phyloP scores from a whole-genome alignment of 2,888 invertebrate genomes.

The Tridacna gigas region DNA sequence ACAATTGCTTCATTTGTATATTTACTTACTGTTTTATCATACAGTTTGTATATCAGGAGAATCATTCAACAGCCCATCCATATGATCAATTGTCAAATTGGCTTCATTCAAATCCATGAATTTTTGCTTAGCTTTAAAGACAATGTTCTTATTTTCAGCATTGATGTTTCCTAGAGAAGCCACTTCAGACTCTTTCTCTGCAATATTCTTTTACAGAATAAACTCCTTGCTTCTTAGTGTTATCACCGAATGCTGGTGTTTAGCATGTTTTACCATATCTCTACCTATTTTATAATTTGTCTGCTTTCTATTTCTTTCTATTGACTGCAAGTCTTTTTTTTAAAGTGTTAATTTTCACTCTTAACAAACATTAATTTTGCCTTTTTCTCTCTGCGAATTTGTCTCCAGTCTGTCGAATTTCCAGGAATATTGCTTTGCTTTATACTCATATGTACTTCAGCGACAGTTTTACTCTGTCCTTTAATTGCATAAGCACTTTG shows the following conservation, averaged over 20 bases:
- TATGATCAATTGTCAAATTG: slow-evolving; percentile 21
- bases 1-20: slow-evolving; percentile 28
- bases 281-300: slow-evolving; percentile 19
- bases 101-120: slow-evolving; percentile 34
- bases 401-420: slow-evolving; percentile 25
- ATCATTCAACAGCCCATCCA: slow-evolving; percentile 14
- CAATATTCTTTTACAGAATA: not conserved
- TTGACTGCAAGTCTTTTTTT: too few relatives aligned
- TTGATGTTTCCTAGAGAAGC: not conserved
- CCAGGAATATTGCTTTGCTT: slow-evolving; percentile 19
- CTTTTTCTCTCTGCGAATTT: slow-evolving; percentile 12
- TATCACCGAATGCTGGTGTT: not conserved
- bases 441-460: slow-evolving; percentile 13
- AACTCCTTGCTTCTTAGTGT: slow-evolving; percentile 2
- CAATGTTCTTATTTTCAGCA: slow-evolving; percentile 17
- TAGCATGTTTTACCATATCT: slow-evolving; percentile 24
- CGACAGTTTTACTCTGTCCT: slow-evolving; percentile 14
- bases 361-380: slow-evolving; percentile 16
- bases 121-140: slow-evolving; percentile 1
- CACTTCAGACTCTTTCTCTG: slow-evolving; percentile 15
- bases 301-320: slow-evolving; percentile 9
- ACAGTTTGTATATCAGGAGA: slow-evolving; percentile 30
- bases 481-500: slow-evolving; percentile 14
- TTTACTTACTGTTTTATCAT: slow-evolving; percentile 13
- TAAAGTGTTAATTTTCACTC: slow-evolving; percentile 13